A percentile compares a stretch with the other conserved stretches of the same genome.
phyloP scores from a whole-genome alignment of 1,140 invertebrate species.

The Armadillidium nasatum region DNA sequence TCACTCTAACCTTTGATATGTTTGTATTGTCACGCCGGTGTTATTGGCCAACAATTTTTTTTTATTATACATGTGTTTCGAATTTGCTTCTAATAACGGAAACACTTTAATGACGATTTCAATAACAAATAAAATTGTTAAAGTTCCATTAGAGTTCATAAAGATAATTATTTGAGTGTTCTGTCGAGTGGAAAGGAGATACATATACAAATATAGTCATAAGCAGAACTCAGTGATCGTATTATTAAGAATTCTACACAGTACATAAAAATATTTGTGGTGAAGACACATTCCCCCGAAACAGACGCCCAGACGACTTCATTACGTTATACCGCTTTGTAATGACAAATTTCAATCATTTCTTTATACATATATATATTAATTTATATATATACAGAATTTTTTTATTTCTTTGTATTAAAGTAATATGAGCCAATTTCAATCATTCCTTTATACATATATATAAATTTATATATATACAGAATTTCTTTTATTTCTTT shows the following conservation, averaged over 20 bases:
- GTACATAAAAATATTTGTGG: slow-evolving; percentile 4
- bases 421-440: no score
- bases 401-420: no score
- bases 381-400: no score
- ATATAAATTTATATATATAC: no score
- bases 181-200: neutral
- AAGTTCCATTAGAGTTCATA: neutral
- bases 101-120: neutral
- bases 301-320: no score
- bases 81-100: neutral
- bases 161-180: neutral
- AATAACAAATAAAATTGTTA: slow-evolving; percentile 12
- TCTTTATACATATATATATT: no score
- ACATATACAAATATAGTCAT: neutral
- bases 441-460: no score
- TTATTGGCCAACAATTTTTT: neutral
- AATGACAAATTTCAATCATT: no score
- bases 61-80: neutral
- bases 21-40: neutral
- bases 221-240: neutral
- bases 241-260: slow-evolving; percentile 2
- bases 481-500: no score
- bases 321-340: no score
- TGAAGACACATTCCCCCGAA: neutral
- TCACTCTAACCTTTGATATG: neutral